A percentile compares a stretch with the other conserved stretches of the same genome.
phyloP scores from a whole-genome alignment of 2,797 vertebrate species.

The Sebastes miniatus region DNA sequence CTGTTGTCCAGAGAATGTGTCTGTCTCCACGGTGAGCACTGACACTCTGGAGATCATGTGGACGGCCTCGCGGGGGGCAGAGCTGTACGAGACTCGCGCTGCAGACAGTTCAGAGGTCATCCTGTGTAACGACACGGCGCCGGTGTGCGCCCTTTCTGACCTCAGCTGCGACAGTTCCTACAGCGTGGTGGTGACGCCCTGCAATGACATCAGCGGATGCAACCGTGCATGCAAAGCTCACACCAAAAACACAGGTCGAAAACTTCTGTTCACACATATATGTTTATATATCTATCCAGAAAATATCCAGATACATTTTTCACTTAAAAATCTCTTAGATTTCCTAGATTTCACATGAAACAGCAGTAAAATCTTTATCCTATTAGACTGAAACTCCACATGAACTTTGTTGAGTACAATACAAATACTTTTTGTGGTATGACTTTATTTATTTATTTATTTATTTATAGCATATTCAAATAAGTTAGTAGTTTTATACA shows the following conservation, averaged over 20 bases:
- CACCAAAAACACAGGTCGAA: slow-evolving; percentile 84
- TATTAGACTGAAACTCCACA: background rate
- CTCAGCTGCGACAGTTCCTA: slow-evolving; percentile 86
- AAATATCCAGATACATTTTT: background rate
- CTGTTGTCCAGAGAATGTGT: slow-evolving; percentile 87
- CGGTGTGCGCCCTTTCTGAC: slow-evolving; percentile 87
- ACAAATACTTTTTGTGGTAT: background rate
- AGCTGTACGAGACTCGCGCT: slow-evolving; percentile 87
- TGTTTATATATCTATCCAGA: background rate
- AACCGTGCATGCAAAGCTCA: slow-evolving; percentile 80
- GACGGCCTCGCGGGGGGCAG: slow-evolving; percentile 86
- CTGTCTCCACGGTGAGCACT: slow-evolving; percentile 75
- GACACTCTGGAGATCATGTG: slow-evolving; percentile 88
- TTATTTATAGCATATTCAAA: background rate
- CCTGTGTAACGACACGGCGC: slow-evolving; percentile 87
- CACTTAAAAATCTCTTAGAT: background rate
- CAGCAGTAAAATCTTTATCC: background rate
- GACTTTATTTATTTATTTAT: background rate
- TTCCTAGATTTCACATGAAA: background rate
- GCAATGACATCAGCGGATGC: slow-evolving; percentile 87
- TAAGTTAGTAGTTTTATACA: background rate
- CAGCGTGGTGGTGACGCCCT: slow-evolving; percentile 84
- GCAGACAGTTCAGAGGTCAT: slow-evolving; percentile 51
- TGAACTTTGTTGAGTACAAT: background rate
- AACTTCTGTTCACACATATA: background rate